Conservation (phyloP, 2,113 vertebrate genomes). For the Zingel zingel region DNA sequence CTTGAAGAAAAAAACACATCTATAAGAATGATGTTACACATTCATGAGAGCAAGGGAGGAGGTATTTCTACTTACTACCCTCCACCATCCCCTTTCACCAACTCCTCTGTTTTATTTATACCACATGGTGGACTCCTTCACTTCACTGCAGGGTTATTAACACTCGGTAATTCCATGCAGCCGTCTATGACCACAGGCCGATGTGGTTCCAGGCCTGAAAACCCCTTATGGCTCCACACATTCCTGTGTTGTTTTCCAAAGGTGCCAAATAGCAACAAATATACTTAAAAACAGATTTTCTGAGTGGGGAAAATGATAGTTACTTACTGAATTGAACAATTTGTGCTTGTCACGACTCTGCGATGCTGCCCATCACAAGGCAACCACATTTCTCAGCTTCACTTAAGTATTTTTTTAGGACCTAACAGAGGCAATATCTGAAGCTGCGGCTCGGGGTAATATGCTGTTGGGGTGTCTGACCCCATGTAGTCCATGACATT, state of each 20-base stretch:
- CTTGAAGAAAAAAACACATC: neutral
- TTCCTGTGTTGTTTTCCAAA: conserved; percentile 63
- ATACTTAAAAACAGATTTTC: conserved; percentile 52
- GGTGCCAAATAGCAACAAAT: conserved; percentile 73
- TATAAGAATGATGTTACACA: conserved; percentile 34
- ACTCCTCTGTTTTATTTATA: conserved; percentile 79
- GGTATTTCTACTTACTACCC: conserved; percentile 50
- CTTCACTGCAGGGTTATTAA: conserved; percentile 71
- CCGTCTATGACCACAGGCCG: conserved; percentile 44
- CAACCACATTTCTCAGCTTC: conserved; percentile 55
- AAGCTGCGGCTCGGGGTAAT: conserved; percentile 33
- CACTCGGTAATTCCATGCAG: conserved; percentile 75
- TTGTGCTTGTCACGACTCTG: conserved; percentile 63
- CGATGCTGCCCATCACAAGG: conserved; percentile 51
- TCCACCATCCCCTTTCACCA: conserved; percentile 63
- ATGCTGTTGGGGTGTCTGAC: conserved; percentile 40
- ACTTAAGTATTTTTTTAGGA: conserved; percentile 57
- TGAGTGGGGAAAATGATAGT: conserved; percentile 44
- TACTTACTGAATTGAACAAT: conserved; percentile 66
- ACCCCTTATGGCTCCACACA: conserved; percentile 26
- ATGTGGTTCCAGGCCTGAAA: conserved; percentile 56
- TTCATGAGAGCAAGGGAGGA: conserved; percentile 49
- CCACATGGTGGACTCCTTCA: conserved; percentile 70
- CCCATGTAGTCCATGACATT: conserved; percentile 56
- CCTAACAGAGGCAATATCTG: conserved; percentile 16